Evolutionary conservation across 35 echinoderm and acorn worm species (phyloP).

Genomic region (Anneissia japonica): DNA sequence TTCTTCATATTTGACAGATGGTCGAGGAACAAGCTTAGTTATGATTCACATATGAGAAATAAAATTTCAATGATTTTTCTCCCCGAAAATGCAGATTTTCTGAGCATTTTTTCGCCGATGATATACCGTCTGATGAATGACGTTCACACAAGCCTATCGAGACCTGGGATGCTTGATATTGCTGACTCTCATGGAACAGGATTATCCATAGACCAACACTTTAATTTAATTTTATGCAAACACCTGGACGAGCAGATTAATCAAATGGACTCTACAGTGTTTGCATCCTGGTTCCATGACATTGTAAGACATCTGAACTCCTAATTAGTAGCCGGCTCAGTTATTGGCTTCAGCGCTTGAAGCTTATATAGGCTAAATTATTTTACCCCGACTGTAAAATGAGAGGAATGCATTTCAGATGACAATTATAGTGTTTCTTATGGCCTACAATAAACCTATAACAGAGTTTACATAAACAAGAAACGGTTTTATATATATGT

Average conservation of each 20-base stretch:
- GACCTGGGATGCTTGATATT: neutral
- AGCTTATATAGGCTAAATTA: too few relatives aligned
- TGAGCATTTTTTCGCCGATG: neutral
- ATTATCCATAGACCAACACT: neutral
- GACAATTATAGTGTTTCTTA: too few relatives aligned
- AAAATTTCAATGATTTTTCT: neutral
- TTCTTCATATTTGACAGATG: neutral
- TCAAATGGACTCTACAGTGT: neutral
- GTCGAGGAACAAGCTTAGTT: neutral
- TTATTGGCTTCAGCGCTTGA: too few relatives aligned
- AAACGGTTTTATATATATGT: too few relatives aligned
- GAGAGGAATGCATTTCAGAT: too few relatives aligned
- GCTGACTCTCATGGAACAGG: neutral
- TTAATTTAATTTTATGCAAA: neutral
- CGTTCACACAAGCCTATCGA: neutral
- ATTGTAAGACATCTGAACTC: neutral
- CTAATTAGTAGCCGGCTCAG: too few relatives aligned
- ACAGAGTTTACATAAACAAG: too few relatives aligned
- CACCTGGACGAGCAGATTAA: neutral
- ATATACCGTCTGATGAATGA: neutral
- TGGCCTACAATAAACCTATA: too few relatives aligned
- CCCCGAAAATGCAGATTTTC: neutral
- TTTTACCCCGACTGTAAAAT: too few relatives aligned
- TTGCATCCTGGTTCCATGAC: neutral
- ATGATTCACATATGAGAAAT: neutral